Conservation (phyloP, 2,113 vertebrate species). For the Tetraodon nigroviridis region DNA sequence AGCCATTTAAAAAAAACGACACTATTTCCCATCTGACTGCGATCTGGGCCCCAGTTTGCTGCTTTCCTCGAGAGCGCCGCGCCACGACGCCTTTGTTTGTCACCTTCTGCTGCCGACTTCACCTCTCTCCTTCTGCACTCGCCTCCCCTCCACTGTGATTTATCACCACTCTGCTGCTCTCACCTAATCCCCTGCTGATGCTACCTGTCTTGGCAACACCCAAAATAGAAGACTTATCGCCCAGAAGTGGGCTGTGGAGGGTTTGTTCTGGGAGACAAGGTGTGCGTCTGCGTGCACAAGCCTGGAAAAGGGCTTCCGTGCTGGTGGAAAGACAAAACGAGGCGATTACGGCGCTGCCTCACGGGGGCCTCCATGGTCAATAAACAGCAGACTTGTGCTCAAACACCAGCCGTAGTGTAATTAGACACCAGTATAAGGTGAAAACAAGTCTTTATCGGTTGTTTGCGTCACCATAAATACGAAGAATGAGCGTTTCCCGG, state of each 20-base stretch:
- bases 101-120: constrained; percentile 21
- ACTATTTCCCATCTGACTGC: constrained; percentile 22
- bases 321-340: constrained; percentile 1
- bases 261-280: not conserved
- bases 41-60: constrained; percentile 8
- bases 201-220: constrained; percentile 44
- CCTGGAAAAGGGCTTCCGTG: not conserved
- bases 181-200: constrained; percentile 44
- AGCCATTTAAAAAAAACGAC: not conserved
- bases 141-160: constrained; percentile 39
- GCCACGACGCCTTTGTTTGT: constrained; percentile 21
- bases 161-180: constrained; percentile 29
- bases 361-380: no score
- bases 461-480: no score
- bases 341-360: not conserved
- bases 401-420: no score
- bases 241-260: constrained; percentile 24
- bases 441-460: no score
- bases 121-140: constrained; percentile 10
- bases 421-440: no score
- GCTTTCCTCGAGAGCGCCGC: constrained; percentile 11
- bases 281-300: not conserved
- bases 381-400: no score
- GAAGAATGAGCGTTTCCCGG: no score
- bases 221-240: constrained; percentile 45